phyloP scores from a whole-genome alignment of 2,797 vertebrate species.

The Scyliorhinus canicula region DNA sequence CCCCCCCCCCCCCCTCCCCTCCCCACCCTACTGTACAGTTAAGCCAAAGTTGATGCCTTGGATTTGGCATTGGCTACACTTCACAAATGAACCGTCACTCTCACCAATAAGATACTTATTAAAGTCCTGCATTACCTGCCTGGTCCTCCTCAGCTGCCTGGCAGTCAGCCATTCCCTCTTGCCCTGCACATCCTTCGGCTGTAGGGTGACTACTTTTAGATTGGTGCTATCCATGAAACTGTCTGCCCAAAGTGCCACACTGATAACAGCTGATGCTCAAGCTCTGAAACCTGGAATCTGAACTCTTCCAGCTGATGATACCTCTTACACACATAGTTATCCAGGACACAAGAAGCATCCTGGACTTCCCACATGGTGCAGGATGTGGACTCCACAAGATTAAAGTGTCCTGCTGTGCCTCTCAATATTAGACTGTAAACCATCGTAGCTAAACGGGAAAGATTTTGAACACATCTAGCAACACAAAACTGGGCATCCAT shows the following conservation, averaged over 20 bases:
- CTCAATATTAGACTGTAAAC: background rate
- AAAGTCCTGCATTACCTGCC: too few relatives aligned
- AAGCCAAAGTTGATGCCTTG: background rate
- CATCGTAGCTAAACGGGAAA: too few relatives aligned
- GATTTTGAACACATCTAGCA: too few relatives aligned
- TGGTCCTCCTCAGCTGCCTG: too few relatives aligned
- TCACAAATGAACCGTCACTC: background rate
- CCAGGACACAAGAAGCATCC: background rate
- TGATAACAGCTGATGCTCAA: background rate
- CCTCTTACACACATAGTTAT: background rate
- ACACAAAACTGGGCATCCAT: too few relatives aligned
- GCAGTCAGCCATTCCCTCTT: too few relatives aligned
- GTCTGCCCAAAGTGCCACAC: background rate
- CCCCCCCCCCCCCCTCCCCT: too few relatives aligned
- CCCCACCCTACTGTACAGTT: background rate
- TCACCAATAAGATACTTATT: too few relatives aligned
- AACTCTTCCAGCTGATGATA: background rate
- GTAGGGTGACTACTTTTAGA: too few relatives aligned
- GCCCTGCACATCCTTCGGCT: too few relatives aligned
- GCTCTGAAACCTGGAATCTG: background rate
- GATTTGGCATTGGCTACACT: background rate
- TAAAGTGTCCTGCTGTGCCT: background rate
- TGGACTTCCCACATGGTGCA: background rate
- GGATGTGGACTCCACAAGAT: background rate
- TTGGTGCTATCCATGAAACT: background rate